Percentiles rank a stretch among this genome's conserved stretches.
These are phyloP conservation scores for Cephalopachus bancanus DNA, from an alignment of 2,797 vertebrate species.

Conservation along the genomic window DNA sequence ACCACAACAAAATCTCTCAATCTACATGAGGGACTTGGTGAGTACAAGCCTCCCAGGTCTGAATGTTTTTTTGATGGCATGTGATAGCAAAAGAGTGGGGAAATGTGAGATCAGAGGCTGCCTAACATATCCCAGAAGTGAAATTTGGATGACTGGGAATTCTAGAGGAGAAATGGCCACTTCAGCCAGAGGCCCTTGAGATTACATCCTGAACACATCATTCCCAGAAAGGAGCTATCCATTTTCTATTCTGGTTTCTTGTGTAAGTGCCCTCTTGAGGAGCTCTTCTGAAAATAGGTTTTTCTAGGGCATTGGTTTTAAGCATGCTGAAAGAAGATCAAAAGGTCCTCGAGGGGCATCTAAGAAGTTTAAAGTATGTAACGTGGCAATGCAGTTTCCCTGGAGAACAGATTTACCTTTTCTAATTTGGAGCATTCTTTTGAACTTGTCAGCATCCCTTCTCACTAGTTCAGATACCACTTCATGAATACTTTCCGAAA, in stretches of 20 bases:
- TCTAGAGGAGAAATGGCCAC: neutral
- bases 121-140: neutral
- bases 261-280: neutral
- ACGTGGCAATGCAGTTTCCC: neutral
- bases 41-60: neutral
- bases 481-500: neutral
- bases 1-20: fast-evolving
- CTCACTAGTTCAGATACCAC: neutral
- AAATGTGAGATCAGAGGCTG: neutral
- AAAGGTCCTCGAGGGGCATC: neutral
- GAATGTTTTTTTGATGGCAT: neutral
- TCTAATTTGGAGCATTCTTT: neutral
- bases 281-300: neutral
- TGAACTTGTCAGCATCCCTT: neutral
- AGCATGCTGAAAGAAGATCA: neutral
- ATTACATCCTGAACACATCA: fast-evolving
- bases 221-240: neutral
- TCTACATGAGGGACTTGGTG: fast-evolving
- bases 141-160: neutral
- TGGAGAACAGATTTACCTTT: neutral
- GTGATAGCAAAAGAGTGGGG: neutral
- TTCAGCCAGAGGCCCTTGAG: neutral
- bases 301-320: neutral
- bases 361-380: neutral
- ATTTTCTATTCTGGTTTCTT: neutral